phyloP scores from a whole-genome alignment of 2,888 invertebrate species.

The Podabrus alpinus region DNA sequence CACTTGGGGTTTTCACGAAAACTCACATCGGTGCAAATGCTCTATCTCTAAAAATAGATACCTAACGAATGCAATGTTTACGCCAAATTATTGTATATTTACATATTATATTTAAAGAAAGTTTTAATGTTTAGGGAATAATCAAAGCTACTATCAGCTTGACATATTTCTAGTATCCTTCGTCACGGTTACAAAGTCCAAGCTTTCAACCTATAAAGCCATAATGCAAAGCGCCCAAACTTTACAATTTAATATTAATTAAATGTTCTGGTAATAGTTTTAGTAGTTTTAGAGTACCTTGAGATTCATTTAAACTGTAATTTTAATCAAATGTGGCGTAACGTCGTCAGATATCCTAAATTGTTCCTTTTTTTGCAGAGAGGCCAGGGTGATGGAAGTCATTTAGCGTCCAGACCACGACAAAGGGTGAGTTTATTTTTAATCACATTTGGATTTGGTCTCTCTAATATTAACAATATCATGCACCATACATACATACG shows the following conservation, averaged over 20 bases:
- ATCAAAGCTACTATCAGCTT: slow-evolving; percentile 20
- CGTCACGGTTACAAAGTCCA: slow-evolving; percentile 18
- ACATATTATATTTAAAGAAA: background rate
- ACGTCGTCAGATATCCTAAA: background rate
- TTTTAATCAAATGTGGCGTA: slow-evolving; percentile 11
- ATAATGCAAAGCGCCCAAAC: slow-evolving; percentile 24
- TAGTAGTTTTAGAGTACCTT: slow-evolving; percentile 21
- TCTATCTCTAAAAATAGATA: too few relatives aligned
- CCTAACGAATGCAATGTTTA: background rate
- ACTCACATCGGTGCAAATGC: background rate
- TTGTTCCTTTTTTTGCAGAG: slow-evolving; percentile 49
- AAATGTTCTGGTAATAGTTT: slow-evolving; percentile 27
- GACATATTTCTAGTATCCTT: slow-evolving; percentile 17
- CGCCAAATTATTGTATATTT: background rate
- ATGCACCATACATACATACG: background rate
- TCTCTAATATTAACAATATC: background rate
- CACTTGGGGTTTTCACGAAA: background rate
- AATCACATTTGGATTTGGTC: background rate
- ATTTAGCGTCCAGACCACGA: slow-evolving; percentile 54
- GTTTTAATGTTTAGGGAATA: slow-evolving; percentile 8
- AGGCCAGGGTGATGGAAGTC: slow-evolving; percentile 60
- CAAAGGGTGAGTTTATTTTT: slow-evolving; percentile 60
- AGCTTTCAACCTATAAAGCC: slow-evolving; percentile 19
- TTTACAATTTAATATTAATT: slow-evolving; percentile 30
- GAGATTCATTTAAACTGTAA: slow-evolving; percentile 20